Evolutionary conservation across 1,140 invertebrate genomes (phyloP), one percentile per base, ranked within the genome.

Genomic region (Neodiprion fabricii): DNA sequence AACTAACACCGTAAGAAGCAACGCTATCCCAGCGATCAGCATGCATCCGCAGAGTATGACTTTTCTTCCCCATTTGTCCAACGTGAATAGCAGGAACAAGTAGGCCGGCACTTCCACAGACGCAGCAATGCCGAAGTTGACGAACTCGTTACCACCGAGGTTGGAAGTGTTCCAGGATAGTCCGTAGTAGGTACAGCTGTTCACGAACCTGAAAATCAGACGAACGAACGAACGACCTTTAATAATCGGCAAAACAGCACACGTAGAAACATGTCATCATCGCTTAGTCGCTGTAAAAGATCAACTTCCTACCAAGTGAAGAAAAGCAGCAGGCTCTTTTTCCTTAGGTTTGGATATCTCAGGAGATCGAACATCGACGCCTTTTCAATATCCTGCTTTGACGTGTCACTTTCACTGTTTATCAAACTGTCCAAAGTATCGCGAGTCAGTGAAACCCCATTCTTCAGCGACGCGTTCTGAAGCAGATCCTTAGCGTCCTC

Each of bases 101-200:
- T 94, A 94, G 8, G 91, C 92, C 1, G 93, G 93, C 72, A 94
- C 89, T 85, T 95, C 94, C 0, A 94, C 93, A 28, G 90, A 84
- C 3, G 92, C 93, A n/a, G 91, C 91, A 50, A 94, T 90, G 0
- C 92, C 83, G 82, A 94, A 94, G 79, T 94, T 95, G 3, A 94
- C 75, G 73, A 92, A 93, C 10, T 90, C 89, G 82, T 93, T 91
- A 10, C 91, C 92, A 4, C 90, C 92, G 50, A 95, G 86, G 78
- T 92, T 91, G 49, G 90, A 92, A 5, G 92, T 92, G 79, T 93
- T 94, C 88, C 94, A 92, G 0, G 93, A 93, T 7, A 95, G 81
- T 0, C 93, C 94, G 80, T 94, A 95, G 82, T 94, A 95, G 9
- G 93, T 91, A 53, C 92, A 90, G 68, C 91, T 91, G 80, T 91